Evolutionary conservation across 2,113 vertebrate genomes (phyloP).

Genomic region (Psammodynastes pulverulentus): DNA sequence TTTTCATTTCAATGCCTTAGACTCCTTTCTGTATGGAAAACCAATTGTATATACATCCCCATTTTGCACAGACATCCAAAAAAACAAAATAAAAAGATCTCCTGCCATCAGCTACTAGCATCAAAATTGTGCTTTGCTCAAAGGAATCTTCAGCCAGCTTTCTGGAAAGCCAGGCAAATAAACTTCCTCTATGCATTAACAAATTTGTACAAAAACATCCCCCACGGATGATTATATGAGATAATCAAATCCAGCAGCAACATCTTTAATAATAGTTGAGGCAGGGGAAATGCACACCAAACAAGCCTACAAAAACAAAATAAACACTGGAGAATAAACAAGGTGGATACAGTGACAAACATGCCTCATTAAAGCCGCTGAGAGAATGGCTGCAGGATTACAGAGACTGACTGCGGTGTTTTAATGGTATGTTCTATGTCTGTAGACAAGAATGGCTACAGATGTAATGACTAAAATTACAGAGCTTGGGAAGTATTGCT

Average conservation of each 20-base stretch:
- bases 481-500: neutral
- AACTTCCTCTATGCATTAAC: conserved; percentile 50
- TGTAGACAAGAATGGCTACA: neutral
- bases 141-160: neutral
- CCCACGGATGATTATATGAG: conserved; percentile 19
- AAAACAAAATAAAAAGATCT: neutral
- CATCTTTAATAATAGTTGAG: neutral
- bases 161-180: neutral
- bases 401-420: rapidly evolving
- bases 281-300: neutral
- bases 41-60: neutral
- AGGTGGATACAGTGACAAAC: conserved; percentile 7
- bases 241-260: conserved; percentile 51
- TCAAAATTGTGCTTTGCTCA: neutral
- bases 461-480: neutral
- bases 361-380: conserved; percentile 17
- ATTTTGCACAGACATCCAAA: neutral
- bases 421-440: neutral
- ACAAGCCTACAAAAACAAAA: conserved; percentile 13
- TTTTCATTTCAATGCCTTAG: neutral
- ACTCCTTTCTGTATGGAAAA: neutral
- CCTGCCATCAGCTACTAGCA: neutral
- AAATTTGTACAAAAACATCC: conserved; percentile 20
- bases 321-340: conserved; percentile 25
- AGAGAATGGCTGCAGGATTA: conserved; percentile 8